Evolutionary conservation across 2,113 vertebrate genomes (phyloP), one percentile per base, ranked within the genome.

Genomic region (Prunella fulvescens): DNA sequence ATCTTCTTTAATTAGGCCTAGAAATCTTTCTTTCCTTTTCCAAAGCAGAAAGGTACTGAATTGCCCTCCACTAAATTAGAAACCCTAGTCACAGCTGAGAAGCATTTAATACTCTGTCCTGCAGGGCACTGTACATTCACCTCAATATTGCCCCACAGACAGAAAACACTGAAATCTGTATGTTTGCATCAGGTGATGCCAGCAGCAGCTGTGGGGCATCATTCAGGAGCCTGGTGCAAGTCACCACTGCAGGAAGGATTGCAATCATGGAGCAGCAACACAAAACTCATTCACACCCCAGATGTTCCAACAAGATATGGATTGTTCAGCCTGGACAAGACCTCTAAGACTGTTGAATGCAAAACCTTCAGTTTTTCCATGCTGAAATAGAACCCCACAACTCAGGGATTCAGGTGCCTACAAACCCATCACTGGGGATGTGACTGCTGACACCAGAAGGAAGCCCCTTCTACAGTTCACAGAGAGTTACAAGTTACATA

Each of bases 401-500:
- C 48, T 73, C 6, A 14, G 47, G 33, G 45, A 22, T 70, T 89
- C 44, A 40, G 28, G 66, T 12, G 8, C 11, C 92, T 33, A 50
- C 31, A 61, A 29, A 51, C 47, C 39, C 12, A 28, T 19, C 47
- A 26, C n/a, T 58, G 29, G 35, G 54, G 28, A 28, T 6, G 5
- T 19, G 22, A 42, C 14, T 62, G 56, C 19, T 31, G 44, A 40
- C n/a, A 48, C 18, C 0, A 0, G 14, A 28, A 71, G 29, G 48
- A 91, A 86, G 3, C 17, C 4, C 8, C 39, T 39, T 72, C 20
- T 26, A 33, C 19, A 26, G 26, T 11, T 77, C 45, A 72, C 23
- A 60, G 47, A 33, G 10, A 28, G 8, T 47, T 51, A n/a, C 16
- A 33, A 76, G 7, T 18, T 19, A 24, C 20, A 58, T 22, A 60